phyloP scores from a whole-genome alignment of 2,113 vertebrate genomes.

The Ageneiosus marmoratus region DNA sequence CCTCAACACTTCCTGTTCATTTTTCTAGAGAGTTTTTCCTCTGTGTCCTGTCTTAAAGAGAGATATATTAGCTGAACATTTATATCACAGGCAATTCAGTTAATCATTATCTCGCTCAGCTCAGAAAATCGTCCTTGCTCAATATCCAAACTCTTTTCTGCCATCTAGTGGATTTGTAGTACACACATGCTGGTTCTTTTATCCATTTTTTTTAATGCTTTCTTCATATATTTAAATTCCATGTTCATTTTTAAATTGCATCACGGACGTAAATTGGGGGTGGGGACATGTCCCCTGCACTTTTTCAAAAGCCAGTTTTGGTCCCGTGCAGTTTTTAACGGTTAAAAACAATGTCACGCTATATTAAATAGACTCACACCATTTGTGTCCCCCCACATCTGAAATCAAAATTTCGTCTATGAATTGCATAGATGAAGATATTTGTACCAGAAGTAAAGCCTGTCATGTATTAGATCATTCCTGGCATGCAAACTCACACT shows the following conservation, averaged over 20 bases:
- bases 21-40: neutral
- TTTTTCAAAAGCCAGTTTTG: no score
- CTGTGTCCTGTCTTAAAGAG: neutral
- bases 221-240: neutral
- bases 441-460: neutral
- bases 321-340: no score
- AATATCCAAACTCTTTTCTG: constrained; percentile 7
- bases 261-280: no score
- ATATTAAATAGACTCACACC: no score
- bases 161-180: constrained; percentile 40
- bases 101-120: neutral
- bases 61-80: neutral
- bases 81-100: neutral
- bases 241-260: neutral
- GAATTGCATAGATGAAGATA: neutral
- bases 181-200: neutral
- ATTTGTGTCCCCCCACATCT: no score
- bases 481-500: neutral
- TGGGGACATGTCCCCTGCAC: no score
- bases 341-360: no score
- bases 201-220: neutral
- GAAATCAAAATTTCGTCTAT: no score
- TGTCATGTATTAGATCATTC: neutral
- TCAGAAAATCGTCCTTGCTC: neutral
- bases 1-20: neutral